Evolutionary conservation across 2,888 invertebrate species (phyloP).

Genomic region (Drosophila prostipennis): DNA sequence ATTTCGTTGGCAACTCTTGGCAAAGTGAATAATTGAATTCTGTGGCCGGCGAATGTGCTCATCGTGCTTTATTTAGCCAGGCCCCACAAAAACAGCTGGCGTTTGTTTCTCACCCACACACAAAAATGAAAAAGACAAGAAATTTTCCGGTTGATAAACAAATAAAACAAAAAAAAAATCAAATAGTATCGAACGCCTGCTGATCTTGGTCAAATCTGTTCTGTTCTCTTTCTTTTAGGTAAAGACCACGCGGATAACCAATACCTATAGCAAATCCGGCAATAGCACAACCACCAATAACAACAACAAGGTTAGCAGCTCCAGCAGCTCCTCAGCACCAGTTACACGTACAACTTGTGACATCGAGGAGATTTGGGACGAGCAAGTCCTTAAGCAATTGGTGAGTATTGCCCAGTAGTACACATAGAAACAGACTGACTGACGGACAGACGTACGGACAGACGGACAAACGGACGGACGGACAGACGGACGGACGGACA

Average conservation of each 20-base stretch:
- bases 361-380: slow-evolving; percentile 91
- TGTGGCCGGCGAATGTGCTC: slow-evolving; percentile 67
- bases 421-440: too few relatives aligned
- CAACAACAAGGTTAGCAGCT: slow-evolving; percentile 60
- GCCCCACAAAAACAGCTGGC: slow-evolving; percentile 61
- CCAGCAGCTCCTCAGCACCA: slow-evolving; percentile 84
- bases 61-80: slow-evolving; percentile 72
- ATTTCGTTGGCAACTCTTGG: slow-evolving; percentile 26
- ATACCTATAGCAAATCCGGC: slow-evolving; percentile 82
- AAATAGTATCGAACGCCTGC: slow-evolving; percentile 6
- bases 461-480: too few relatives aligned
- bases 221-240: slow-evolving; percentile 83
- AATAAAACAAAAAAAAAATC: slow-evolving; percentile 36
- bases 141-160: slow-evolving; percentile 69
- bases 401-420: slow-evolving; percentile 85
- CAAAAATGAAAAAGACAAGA: not conserved
- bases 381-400: slow-evolving; percentile 88
- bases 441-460: too few relatives aligned
- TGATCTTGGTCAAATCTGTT: too few relatives aligned
- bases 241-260: slow-evolving; percentile 84
- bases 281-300: slow-evolving; percentile 46
- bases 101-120: slow-evolving; percentile 29
- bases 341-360: slow-evolving; percentile 86
- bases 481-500: too few relatives aligned
- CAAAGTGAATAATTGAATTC: slow-evolving; percentile 34